Conservation (phyloP, 2,797 vertebrate genomes). For the Bovichtus variegatus region DNA sequence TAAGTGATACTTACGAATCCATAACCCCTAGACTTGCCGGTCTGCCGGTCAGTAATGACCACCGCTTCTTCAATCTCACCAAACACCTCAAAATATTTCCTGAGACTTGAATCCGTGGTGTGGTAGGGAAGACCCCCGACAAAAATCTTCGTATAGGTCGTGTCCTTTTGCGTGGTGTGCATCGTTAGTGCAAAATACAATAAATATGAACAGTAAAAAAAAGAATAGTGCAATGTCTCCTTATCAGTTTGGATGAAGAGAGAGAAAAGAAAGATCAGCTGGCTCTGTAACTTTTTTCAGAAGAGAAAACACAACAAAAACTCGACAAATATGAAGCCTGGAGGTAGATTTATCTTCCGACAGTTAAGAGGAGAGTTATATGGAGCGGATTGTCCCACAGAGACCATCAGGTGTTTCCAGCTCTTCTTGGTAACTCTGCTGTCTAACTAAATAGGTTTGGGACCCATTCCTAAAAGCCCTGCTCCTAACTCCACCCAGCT, state of each 20-base stretch:
- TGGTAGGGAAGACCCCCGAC: conserved; percentile 96
- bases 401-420: conserved; percentile 83
- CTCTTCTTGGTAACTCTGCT: conserved; percentile 82
- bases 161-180: conserved; percentile 98
- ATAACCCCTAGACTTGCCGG: conserved; percentile 95
- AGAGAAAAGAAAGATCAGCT: conserved; percentile 48
- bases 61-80: conserved; percentile 97
- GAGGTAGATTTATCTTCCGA: conserved; percentile 85
- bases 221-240: conserved; percentile 82
- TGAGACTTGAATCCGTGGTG: conserved; percentile 96
- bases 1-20: conserved; percentile 92
- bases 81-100: conserved; percentile 97
- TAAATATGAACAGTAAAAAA: conserved; percentile 62
- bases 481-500: conserved; percentile 80
- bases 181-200: conserved; percentile 87
- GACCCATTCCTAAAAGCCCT: conserved; percentile 85
- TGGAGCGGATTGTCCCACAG: conserved; percentile 83
- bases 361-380: conserved; percentile 57
- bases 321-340: conserved; percentile 60
- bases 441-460: conserved; percentile 79
- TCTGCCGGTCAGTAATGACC: conserved; percentile 96
- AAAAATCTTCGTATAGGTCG: conserved; percentile 97
- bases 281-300: conserved; percentile 58
- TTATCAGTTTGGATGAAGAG: conserved; percentile 72
- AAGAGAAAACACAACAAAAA: conserved; percentile 55